phyloP scores from a whole-genome alignment of 2,113 vertebrate species.

The Nycticorax nycticorax region DNA sequence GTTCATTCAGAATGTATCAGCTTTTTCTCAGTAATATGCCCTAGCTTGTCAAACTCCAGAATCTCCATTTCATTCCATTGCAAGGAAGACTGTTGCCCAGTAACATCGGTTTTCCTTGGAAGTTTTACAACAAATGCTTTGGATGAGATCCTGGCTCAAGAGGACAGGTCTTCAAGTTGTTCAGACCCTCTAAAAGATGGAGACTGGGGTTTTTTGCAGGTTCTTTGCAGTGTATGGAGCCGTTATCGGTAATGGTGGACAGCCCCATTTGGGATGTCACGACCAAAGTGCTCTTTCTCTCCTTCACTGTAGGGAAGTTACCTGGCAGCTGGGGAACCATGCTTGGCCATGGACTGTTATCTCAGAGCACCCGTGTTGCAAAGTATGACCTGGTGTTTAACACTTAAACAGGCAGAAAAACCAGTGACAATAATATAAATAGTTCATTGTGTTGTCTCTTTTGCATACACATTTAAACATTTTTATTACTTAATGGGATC shows the following conservation, averaged over 20 bases:
- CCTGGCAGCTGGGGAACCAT: not conserved
- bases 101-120: not conserved
- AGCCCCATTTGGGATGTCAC: not conserved
- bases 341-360: not conserved
- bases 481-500: not conserved
- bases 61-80: not conserved
- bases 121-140: not conserved
- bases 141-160: not conserved
- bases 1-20: not conserved
- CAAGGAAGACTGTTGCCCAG: not conserved
- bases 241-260: not conserved
- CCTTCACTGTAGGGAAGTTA: not conserved
- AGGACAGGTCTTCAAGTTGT: not conserved
- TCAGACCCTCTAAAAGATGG: not conserved
- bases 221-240: not conserved
- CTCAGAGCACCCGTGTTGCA: not conserved
- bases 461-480: not conserved
- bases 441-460: not conserved
- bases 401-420: not conserved
- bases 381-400: not conserved
- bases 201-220: not conserved
- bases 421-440: not conserved
- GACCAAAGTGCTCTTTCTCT: not conserved
- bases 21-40: not conserved
- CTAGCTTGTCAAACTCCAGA: not conserved